Evolutionary conservation across 2,797 vertebrate species (phyloP), one percentile per base, ranked within the genome.

Genomic region (Cossypha niveicapilla): DNA sequence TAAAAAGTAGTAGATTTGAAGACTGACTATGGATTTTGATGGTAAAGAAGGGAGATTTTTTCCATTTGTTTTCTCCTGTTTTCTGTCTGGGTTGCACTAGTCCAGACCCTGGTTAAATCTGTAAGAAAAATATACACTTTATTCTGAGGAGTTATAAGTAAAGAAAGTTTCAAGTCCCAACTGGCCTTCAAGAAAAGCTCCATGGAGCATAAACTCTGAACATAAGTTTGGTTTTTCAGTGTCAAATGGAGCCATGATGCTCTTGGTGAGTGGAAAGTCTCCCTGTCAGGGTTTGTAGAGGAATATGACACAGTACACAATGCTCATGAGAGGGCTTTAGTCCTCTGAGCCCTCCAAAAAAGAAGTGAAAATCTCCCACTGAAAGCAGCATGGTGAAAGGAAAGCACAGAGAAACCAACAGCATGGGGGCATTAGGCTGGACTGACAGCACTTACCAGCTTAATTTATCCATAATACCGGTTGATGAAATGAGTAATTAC

Each of bases 401-500:
- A 93, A 96, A 95, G 77, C 22, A 66, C 94, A 92, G 32, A 51
- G 73, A 15, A 88, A 30, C 18, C 6, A 76, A 85, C 77, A 94
- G 91, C 91, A 94, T 90, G 93, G 89, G 78, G 88, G 77, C 82
- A 92, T 94, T 96, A 94, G 88, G 24, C 72, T 95, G 76, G 88
- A 86, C 87, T 96, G 81, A 96, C 95, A 96, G 76, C 72, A 82
- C 60, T 67, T 57, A 80, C 42, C 68, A 15, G 6, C 51, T 93
- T 96, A 93, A 92, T 96, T 96, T 94, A 66, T 81, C 88, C 76
- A 74, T 95, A 96, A 91, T 77, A 86, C 44, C 80, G 86, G 34
- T 78, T 90, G 75, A 92, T 78, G 92, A 91, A 92, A 80, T 77
- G 47, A 72, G 82, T 82, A 82, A 84, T 85, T 94, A 91, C 44